Evolutionary conservation across 2,797 vertebrate genomes (phyloP).

Genomic region (Sternarchorhynchus goeldii): DNA sequence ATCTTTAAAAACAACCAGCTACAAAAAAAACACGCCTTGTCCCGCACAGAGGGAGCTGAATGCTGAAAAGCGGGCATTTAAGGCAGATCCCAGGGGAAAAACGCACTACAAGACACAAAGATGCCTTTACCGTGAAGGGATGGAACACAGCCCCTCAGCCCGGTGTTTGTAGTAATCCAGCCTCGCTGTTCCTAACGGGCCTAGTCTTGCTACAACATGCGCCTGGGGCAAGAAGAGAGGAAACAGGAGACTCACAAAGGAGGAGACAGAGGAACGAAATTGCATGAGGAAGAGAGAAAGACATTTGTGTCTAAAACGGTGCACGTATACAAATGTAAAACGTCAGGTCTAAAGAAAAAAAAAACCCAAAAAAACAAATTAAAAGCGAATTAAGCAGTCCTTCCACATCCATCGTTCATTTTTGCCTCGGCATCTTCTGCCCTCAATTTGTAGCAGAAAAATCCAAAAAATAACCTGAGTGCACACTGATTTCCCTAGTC

Average conservation of each 20-base stretch:
- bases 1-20: slow-evolving; percentile 58
- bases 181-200: slow-evolving; percentile 31
- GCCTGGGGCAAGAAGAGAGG: slow-evolving; percentile 27
- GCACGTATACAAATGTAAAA: background rate
- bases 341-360: background rate
- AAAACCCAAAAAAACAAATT: too few relatives aligned
- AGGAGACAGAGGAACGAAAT: background rate
- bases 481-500: background rate
- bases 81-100: slow-evolving; percentile 47
- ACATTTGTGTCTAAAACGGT: too few relatives aligned
- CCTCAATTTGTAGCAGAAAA: background rate
- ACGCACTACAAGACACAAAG: slow-evolving; percentile 53
- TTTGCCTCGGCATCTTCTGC: background rate
- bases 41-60: slow-evolving; percentile 47
- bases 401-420: background rate
- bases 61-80: slow-evolving; percentile 62
- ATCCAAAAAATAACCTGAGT: background rate
- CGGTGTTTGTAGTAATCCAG: slow-evolving; percentile 51
- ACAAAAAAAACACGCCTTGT: slow-evolving; percentile 55
- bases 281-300: slow-evolving; percentile 11
- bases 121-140: slow-evolving; percentile 54
- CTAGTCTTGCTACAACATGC: background rate
- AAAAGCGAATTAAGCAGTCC: background rate
- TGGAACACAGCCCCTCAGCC: slow-evolving; percentile 24
- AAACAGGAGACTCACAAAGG: background rate